Evolutionary conservation across 2,888 invertebrate species (phyloP), one percentile per base, ranked within the genome.

Genomic region (Heliconius aoede): DNA sequence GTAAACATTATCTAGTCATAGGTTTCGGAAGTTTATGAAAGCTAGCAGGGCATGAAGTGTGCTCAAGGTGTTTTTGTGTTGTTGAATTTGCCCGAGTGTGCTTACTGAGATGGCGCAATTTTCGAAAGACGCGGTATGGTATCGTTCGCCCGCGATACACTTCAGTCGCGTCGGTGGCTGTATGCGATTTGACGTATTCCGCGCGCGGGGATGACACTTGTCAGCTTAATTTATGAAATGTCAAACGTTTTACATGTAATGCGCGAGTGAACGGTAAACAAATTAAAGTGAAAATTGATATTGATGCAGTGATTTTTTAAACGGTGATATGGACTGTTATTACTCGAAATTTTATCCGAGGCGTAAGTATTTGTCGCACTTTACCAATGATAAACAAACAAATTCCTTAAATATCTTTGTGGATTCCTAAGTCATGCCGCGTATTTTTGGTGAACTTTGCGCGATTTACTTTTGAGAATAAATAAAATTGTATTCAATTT

Each of bases 91-190:
- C 93, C 89, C 90, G 91, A 93, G 92, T 94, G 92, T 93, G 92
- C 91, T 92, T 93, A 91, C 90, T 91, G 91, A 88, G 93, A 94
- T 94, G 94, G 94, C 94, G 95, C 95, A 95, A 95, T 95, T 95
- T 95, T 95, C 95, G 95, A 94, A 94, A 94, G 94, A 94, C 94
- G 94, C 94, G 94, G 94, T 94, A 90, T 92, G 93, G 94, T 92
- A 91, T 93, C 90, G 94, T 91, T 92, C 94, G 95, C 91, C 91
- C 91, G 93, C 91, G 91, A 91, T 94, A 94, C 91, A 95, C 93
- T 95, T 95, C 95, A 95, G 95, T 95, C 95, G 94, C 94, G 95
- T 94, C 93, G 86, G 92, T 93, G 93, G 93, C 92, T 93, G 92
- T 92, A 92, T 91, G 93, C 92, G 94, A 94, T 94, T 95, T 95